Evolutionary conservation across 2,113 vertebrate genomes (phyloP).

Genomic region (Promerops cafer): DNA sequence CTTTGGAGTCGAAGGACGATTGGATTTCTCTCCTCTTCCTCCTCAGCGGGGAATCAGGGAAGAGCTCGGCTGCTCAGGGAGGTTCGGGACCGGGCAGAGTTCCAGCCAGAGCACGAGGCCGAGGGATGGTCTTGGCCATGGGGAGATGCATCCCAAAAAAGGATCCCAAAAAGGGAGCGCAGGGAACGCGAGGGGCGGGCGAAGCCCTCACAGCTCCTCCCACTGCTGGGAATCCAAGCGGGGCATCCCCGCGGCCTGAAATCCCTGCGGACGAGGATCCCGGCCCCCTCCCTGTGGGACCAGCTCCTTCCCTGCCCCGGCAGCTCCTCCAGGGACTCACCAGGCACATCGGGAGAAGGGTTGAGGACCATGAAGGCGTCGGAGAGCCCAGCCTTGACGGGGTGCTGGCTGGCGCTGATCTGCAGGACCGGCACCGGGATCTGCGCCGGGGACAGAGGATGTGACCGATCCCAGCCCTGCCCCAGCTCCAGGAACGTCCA

Average conservation of each 20-base stretch:
- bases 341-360: conserved; percentile 68
- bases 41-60: neutral
- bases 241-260: fast-evolving
- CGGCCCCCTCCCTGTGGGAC: neutral
- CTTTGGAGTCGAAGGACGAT: fast-evolving
- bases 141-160: neutral
- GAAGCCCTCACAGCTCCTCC: fast-evolving
- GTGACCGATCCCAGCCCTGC: neutral
- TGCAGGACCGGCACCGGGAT: conserved; percentile 81
- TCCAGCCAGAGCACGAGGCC: neutral
- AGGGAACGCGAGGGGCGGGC: fast-evolving
- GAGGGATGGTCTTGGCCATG: neutral
- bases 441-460: conserved; percentile 48
- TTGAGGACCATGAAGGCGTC: conserved; percentile 89
- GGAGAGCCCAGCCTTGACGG: conserved; percentile 91
- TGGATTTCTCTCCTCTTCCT: neutral
- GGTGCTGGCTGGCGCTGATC: conserved; percentile 89
- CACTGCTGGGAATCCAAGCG: fast-evolving
- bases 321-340: conserved; percentile 32
- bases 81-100: fast-evolving
- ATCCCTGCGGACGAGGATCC: fast-evolving
- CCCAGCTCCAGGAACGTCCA: neutral
- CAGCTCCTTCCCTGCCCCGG: neutral
- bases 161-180: no score
- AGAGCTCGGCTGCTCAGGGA: neutral